Conservation (phyloP, 2,888 invertebrate genomes). For the Artemia sp. region DNA sequence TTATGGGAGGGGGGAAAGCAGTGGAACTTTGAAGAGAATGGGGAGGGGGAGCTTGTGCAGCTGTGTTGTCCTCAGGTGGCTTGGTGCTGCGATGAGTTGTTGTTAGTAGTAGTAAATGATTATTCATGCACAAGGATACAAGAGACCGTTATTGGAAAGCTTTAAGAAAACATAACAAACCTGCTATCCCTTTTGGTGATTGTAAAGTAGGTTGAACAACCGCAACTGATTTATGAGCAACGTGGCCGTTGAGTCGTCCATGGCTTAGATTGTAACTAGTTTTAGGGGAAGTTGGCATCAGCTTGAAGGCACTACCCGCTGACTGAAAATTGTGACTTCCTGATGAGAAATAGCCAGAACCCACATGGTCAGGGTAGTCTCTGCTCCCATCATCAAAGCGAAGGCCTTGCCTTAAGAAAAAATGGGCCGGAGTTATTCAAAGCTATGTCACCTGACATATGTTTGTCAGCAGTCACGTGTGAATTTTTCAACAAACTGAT, state of each 20-base stretch:
- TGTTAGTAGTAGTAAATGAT: too few relatives aligned
- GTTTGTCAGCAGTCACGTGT: too few relatives aligned
- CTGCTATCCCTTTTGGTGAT: background rate
- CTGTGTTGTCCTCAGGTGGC: too few relatives aligned
- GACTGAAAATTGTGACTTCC: conserved; percentile 79
- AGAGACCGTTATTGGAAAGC: too few relatives aligned
- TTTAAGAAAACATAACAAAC: background rate
- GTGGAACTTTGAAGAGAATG: too few relatives aligned
- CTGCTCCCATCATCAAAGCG: conserved; percentile 2
- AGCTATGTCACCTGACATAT: too few relatives aligned
- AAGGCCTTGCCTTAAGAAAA: background rate
- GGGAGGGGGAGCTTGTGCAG: too few relatives aligned
- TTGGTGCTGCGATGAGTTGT: too few relatives aligned
- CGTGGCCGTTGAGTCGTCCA: background rate
- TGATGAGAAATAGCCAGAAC: conserved; percentile 28
- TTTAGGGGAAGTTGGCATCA: conserved; percentile 46
- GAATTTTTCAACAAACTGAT: too few relatives aligned
- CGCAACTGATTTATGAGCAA: background rate
- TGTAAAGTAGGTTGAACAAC: background rate
- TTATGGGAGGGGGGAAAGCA: too few relatives aligned
- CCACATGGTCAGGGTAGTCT: background rate
- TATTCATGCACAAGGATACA: too few relatives aligned
- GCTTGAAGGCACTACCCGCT: conserved; percentile 71
- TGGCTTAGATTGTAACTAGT: background rate
- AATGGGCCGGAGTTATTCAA: too few relatives aligned